Percentiles rank a stretch among this genome's conserved stretches.
These are phyloP conservation scores for Pharmacophagus antenor DNA, from an alignment of 2,888 invertebrate genomes.

Conservation along the genomic window DNA sequence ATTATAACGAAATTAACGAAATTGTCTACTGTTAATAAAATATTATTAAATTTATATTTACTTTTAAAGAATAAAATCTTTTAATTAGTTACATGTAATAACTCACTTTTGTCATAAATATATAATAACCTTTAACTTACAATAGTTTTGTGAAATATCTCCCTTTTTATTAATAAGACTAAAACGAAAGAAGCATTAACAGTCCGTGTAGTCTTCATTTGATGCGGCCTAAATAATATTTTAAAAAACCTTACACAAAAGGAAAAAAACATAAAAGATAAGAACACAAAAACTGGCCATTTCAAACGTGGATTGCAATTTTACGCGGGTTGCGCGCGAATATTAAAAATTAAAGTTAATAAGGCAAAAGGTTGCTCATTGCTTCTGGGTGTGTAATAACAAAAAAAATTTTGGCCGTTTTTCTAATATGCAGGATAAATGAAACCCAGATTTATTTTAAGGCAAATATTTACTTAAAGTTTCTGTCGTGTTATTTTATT, in stretches of 20 bases:
- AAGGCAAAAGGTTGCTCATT: slow-evolving; percentile 51
- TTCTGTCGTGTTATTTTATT: no score
- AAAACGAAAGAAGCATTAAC: no score
- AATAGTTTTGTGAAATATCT: no score
- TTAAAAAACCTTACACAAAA: background rate
- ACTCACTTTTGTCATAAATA: no score
- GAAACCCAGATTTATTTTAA: background rate
- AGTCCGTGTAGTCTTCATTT: background rate
- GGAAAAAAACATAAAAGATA: background rate
- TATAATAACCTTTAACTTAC: no score
- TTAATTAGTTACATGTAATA: no score
- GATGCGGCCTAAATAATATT: background rate
- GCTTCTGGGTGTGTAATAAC: slow-evolving; percentile 28
- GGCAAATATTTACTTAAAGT: background rate
- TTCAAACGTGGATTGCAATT: slow-evolving; percentile 69
- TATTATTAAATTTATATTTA: no score
- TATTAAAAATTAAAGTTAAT: slow-evolving; percentile 80
- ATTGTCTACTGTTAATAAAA: no score
- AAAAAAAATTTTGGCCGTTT: slow-evolving; percentile 13
- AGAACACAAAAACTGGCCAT: slow-evolving; percentile 35
- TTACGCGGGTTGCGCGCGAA: slow-evolving; percentile 72
- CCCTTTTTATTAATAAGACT: no score
- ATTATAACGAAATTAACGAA: no score
- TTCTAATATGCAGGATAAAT: slow-evolving; percentile 18
- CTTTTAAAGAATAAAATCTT: no score